phyloP scores from a whole-genome alignment of 2,888 invertebrate species.

The Phorcus lineatus region DNA sequence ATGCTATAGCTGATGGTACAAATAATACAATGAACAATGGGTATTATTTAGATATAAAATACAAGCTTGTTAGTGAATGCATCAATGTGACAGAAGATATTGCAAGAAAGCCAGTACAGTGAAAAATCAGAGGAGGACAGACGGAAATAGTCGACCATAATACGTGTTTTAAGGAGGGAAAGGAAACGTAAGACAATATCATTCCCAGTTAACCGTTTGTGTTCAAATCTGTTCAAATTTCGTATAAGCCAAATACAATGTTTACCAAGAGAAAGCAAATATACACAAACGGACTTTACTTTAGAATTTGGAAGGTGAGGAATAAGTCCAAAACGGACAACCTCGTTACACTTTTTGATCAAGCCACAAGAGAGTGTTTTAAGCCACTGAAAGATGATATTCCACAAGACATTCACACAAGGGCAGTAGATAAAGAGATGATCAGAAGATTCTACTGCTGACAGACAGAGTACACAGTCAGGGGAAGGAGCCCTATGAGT shows the following conservation, averaged over 20 bases:
- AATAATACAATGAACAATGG: too few relatives aligned
- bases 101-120: background rate
- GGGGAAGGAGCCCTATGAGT: background rate
- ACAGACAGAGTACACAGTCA: background rate
- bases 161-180: background rate
- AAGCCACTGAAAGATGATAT: background rate
- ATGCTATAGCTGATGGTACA: background rate
- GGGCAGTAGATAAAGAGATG: background rate
- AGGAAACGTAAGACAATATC: background rate
- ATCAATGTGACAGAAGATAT: background rate
- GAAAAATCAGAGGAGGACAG: background rate
- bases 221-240: background rate
- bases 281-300: background rate
- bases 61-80: background rate
- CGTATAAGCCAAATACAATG: background rate
- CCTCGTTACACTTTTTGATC: background rate
- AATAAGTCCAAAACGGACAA: background rate
- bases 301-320: background rate
- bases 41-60: too few relatives aligned
- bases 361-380: background rate
- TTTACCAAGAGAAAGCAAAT: background rate
- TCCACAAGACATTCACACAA: background rate
- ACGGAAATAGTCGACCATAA: background rate
- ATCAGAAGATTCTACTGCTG: background rate
- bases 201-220: background rate